Percentiles rank a stretch among this genome's conserved stretches.
phyloP scores from a whole-genome alignment of 2,113 vertebrate genomes.

The Siniperca knerii region DNA sequence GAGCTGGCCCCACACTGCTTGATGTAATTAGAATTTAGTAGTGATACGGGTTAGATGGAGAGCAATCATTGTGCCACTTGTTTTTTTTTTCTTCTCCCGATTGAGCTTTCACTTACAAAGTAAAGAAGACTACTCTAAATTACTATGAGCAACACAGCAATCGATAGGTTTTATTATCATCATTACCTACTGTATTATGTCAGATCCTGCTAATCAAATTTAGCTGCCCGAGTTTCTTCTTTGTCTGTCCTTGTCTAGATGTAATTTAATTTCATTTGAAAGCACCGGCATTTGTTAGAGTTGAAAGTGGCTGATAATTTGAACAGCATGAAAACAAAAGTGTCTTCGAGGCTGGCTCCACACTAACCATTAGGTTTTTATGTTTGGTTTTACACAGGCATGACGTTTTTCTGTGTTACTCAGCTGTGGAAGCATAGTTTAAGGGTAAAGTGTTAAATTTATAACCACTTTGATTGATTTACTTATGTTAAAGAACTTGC shows the following conservation, averaged over 20 bases:
- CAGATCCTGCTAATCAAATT: not conserved
- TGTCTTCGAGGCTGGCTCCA: not conserved
- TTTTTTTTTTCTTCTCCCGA: not conserved
- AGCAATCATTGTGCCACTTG: not conserved
- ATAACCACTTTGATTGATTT: not conserved
- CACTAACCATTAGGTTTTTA: too few relatives aligned
- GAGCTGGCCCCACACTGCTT: conserved; percentile 22
- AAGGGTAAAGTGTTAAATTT: not conserved
- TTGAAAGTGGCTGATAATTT: not conserved
- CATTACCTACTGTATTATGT: not conserved
- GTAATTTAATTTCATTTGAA: not conserved
- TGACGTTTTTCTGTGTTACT: not conserved
- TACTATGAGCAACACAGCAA: not conserved
- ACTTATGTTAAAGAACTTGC: not conserved
- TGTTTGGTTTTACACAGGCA: not conserved
- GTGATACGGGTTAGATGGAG: conserved; percentile 12
- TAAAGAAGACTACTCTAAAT: not conserved
- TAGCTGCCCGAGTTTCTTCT: not conserved
- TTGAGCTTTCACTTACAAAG: not conserved
- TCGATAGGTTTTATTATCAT: not conserved
- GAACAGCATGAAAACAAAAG: not conserved
- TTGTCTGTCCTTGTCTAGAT: not conserved
- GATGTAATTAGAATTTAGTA: conserved; percentile 35
- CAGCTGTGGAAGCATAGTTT: not conserved
- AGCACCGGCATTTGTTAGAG: not conserved